These are phyloP conservation scores for Erynnis tages DNA, from an alignment of 2,888 invertebrate species.

Conservation along the genomic window DNA sequence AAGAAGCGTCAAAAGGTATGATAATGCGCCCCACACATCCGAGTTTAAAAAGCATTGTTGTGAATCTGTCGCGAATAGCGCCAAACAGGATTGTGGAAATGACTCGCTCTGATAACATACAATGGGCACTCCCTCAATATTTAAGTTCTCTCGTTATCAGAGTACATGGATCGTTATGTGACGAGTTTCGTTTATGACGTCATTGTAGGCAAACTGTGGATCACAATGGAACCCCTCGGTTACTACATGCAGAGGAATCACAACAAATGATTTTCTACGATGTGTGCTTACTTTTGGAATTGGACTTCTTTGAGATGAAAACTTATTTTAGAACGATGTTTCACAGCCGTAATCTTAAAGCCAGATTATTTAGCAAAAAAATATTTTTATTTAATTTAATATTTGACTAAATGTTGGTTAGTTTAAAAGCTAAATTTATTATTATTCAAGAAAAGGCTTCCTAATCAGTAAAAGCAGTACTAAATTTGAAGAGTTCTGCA, in stretches of 20 bases:
- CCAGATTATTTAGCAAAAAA: too few species aligned
- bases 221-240: constrained; percentile 24
- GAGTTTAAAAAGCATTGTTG: constrained; percentile 52
- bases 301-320: neutral
- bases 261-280: constrained; percentile 4
- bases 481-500: too few species aligned
- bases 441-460: too few species aligned
- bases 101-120: constrained; percentile 58
- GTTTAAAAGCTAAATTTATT: too few species aligned
- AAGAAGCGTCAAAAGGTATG: neutral
- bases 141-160: constrained; percentile 23
- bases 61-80: constrained; percentile 45
- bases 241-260: constrained; percentile 1
- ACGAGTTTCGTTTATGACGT: constrained; percentile 29
- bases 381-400: too few species aligned
- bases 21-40: constrained; percentile 29
- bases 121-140: constrained; percentile 25
- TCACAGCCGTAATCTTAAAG: neutral
- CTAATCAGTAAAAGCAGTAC: too few species aligned
- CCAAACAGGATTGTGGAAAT: constrained; percentile 69
- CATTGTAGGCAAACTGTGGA: constrained; percentile 19
- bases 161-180: constrained; percentile 15
- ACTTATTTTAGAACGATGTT: neutral
- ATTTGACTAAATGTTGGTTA: too few species aligned
- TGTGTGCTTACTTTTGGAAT: neutral